phyloP scores from a whole-genome alignment of 2,797 vertebrate species.

The Pachyuromys duprasi region DNA sequence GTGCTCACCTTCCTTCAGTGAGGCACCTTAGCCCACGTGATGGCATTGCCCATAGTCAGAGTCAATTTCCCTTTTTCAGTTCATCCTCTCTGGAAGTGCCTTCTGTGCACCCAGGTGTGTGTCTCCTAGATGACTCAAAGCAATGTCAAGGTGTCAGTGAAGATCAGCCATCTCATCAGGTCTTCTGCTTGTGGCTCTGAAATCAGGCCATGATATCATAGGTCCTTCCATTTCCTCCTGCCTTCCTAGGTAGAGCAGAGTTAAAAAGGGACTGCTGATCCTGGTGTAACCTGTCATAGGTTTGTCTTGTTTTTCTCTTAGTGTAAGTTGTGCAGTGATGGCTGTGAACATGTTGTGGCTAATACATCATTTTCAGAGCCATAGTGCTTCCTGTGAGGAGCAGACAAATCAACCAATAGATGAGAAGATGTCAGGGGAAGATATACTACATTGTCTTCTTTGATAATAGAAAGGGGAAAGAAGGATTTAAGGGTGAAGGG shows the following conservation, averaged over 20 bases:
- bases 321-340: background rate
- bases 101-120: background rate
- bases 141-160: background rate
- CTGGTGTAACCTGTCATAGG: background rate
- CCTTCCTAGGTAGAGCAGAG: background rate
- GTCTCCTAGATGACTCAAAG: background rate
- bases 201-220: background rate
- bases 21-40: background rate
- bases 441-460: background rate
- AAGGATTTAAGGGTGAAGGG: background rate
- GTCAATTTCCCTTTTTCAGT: background rate
- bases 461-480: constrained; percentile 14
- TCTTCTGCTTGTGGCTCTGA: background rate
- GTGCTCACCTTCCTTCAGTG: background rate
- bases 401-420: background rate
- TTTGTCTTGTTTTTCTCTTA: background rate
- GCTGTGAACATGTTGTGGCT: background rate
- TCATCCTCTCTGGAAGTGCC: background rate
- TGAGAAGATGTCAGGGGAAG: background rate
- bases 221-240: background rate
- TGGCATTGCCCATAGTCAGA: background rate
- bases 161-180: background rate
- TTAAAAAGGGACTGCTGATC: background rate
- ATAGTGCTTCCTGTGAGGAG: background rate
- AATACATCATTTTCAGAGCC: constrained; percentile 44